Evolutionary conservation across 2,113 vertebrate species (phyloP).

Genomic region (Aegotheles bennettii): DNA sequence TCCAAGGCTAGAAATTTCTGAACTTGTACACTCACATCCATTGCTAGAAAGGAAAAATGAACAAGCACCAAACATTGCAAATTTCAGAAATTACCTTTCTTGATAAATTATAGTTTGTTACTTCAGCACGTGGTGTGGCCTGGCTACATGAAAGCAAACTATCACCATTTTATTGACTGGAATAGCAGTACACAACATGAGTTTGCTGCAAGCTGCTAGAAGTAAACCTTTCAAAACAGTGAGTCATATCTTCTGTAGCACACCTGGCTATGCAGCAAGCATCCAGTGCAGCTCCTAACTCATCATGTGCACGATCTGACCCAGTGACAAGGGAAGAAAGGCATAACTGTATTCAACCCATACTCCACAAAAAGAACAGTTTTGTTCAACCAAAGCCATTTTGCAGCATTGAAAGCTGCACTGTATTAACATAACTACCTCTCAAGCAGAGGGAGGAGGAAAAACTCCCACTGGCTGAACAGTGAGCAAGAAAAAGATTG

Average conservation of each 20-base stretch:
- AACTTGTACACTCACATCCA: background rate
- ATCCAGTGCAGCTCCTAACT: background rate
- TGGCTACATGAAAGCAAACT: background rate
- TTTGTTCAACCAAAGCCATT: background rate
- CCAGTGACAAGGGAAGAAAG: background rate
- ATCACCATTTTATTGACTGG: background rate
- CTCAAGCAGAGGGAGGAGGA: background rate
- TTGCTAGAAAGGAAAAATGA: background rate
- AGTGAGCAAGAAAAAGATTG: background rate
- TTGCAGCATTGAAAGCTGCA: rapidly evolving
- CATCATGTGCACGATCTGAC: background rate
- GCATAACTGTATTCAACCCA: background rate
- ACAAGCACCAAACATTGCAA: background rate
- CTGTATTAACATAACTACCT: background rate
- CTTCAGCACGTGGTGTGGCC: background rate
- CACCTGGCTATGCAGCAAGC: rapidly evolving
- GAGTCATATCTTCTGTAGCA: background rate
- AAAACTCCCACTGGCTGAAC: background rate
- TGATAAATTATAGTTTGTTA: background rate
- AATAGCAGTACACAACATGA: background rate
- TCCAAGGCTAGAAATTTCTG: background rate
- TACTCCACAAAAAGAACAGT: background rate
- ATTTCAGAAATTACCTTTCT: background rate
- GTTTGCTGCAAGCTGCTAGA: background rate
- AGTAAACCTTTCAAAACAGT: background rate